Percentiles rank a stretch among this genome's conserved stretches.
These are phyloP conservation scores for Procambarus virginalis DNA, from an alignment of 1,140 invertebrate genomes.

Conservation along the genomic window DNA sequence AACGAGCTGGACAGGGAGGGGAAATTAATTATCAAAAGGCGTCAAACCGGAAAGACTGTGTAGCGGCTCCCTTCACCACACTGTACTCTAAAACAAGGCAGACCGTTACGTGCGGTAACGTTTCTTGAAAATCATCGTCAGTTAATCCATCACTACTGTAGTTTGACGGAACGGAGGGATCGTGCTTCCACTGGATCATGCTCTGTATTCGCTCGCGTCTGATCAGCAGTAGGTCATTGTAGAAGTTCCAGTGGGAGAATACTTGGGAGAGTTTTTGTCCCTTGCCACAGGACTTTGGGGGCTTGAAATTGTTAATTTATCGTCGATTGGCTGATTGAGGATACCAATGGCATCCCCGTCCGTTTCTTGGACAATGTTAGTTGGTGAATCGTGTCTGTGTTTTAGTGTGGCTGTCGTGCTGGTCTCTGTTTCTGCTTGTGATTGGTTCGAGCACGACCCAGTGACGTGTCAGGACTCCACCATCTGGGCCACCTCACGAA, in stretches of 20 bases:
- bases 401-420: not conserved
- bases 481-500: conserved; percentile 43
- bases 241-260: not conserved
- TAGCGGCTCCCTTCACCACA: not conserved
- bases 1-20: too few relatives aligned
- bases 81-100: not conserved
- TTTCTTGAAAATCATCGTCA: not conserved
- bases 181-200: too few relatives aligned
- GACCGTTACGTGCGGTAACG: not conserved
- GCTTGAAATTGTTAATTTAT: not conserved
- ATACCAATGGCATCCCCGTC: not conserved
- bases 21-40: too few relatives aligned
- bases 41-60: too few relatives aligned
- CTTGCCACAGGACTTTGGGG: not conserved
- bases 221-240: not conserved
- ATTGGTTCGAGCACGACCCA: not conserved
- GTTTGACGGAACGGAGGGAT: too few relatives aligned
- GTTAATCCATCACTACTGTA: not conserved
- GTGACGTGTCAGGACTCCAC: conserved; percentile 45
- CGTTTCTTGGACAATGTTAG: not conserved
- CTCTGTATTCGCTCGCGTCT: too few relatives aligned
- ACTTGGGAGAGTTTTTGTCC: not conserved
- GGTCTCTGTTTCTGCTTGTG: not conserved
- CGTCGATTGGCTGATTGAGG: not conserved
- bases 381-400: not conserved